phyloP scores from a whole-genome alignment of 37 sponge, comb jelly and placozoan species.

The Haliclona indistincta region DNA sequence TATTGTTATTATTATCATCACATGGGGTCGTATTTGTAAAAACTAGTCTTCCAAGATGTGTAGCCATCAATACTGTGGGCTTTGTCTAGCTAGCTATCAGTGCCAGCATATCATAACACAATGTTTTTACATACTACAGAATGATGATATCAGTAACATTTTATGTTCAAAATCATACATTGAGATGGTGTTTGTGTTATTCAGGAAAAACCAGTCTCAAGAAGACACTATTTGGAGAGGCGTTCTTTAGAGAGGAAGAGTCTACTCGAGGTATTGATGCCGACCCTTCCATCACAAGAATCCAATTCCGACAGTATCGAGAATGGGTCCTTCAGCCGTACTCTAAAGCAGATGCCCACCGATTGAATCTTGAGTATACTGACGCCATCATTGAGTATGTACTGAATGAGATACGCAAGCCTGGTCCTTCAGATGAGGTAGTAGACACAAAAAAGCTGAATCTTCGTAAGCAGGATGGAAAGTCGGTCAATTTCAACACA shows the following conservation, averaged over 20 bases:
- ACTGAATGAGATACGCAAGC: constrained; percentile 50
- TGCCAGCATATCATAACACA: no score
- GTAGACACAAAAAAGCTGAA: constrained; percentile 30
- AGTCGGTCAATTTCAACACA: constrained; percentile 32
- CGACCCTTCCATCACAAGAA: constrained; percentile 56
- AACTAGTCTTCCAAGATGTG: no score
- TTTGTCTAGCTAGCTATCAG: no score
- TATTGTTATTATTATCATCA: no score
- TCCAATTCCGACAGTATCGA: constrained; percentile 58
- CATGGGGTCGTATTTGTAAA: no score
- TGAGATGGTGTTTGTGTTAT: not conserved
- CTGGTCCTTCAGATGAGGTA: constrained; percentile 36
- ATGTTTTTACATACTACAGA: no score
- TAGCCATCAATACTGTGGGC: no score
- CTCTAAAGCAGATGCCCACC: constrained; percentile 59
- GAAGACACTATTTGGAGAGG: constrained; percentile 75
- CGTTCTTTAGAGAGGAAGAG: constrained; percentile 25
- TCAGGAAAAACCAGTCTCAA: constrained; percentile 75
- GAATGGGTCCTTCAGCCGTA: constrained; percentile 73
- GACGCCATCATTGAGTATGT: constrained; percentile 68
- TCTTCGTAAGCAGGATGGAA: constrained; percentile 29
- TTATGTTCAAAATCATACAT: no score
- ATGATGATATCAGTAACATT: no score
- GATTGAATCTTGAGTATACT: constrained; percentile 74
- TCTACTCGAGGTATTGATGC: constrained; percentile 62